Evolutionary conservation across 2,888 invertebrate species (phyloP).

Genomic region (Strigamia transsilvanica): DNA sequence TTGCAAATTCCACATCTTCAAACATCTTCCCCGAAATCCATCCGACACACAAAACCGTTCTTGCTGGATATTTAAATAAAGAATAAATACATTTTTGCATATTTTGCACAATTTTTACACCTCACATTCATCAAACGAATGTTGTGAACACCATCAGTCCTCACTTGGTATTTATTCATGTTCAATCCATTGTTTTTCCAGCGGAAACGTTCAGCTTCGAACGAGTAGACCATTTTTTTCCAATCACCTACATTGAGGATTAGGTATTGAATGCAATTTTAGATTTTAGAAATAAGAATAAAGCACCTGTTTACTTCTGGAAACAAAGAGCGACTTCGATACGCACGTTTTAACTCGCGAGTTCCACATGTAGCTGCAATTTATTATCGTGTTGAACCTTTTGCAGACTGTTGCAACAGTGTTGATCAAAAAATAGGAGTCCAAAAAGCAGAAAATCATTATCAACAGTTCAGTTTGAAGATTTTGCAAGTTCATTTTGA

Average conservation of each 20-base stretch:
- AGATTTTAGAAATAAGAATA: too few species aligned
- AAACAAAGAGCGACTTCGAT: too few species aligned
- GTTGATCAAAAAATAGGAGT: too few species aligned
- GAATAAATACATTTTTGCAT: not conserved
- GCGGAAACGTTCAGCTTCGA: not conserved
- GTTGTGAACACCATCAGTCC: not conserved
- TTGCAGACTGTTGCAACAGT: too few species aligned
- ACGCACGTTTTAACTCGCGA: too few species aligned
- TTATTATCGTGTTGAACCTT: too few species aligned
- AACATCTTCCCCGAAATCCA: not conserved
- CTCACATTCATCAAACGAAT: not conserved
- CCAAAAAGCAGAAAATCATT: too few species aligned
- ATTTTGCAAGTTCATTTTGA: too few species aligned
- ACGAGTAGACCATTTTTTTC: not conserved
- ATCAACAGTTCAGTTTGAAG: too few species aligned
- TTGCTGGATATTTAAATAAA: not conserved
- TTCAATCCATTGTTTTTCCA: not conserved
- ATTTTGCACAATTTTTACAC: not conserved
- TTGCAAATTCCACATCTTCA: not conserved
- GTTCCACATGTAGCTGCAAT: too few species aligned
- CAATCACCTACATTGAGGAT: conserved; percentile 6
- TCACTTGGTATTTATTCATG: not conserved
- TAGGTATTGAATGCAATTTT: too few species aligned
- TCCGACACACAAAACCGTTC: not conserved
- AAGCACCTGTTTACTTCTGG: too few species aligned